phyloP scores from a whole-genome alignment of 2,113 vertebrate genomes.

The Stercorarius parasiticus region DNA sequence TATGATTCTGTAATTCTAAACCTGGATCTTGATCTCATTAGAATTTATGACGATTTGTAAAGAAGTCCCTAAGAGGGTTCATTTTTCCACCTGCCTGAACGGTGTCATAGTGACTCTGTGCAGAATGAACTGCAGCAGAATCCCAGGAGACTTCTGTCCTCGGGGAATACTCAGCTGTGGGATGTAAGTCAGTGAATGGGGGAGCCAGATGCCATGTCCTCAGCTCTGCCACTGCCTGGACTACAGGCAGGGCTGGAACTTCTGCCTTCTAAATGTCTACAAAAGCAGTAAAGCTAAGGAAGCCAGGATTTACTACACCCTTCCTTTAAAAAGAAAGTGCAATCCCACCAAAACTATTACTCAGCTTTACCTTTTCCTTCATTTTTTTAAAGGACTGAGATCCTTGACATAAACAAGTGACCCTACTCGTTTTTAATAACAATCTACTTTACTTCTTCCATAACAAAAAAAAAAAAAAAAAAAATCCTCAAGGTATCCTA shows the following conservation, averaged over 20 bases:
- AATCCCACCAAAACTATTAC: not conserved
- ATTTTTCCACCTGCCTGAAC: not conserved
- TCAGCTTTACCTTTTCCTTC: not conserved
- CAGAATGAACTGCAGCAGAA: not conserved
- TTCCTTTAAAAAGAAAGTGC: not conserved
- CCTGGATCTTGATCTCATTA: not conserved
- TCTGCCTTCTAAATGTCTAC: not conserved
- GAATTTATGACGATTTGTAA: not conserved
- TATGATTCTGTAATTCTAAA: not conserved
- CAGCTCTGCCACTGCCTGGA: not conserved
- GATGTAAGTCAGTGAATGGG: accelerated
- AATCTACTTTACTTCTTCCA: not conserved
- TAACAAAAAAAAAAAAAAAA: not conserved
- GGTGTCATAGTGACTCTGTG: not conserved
- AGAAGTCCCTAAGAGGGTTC: not conserved
- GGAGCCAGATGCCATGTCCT: not conserved
- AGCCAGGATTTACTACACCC: not conserved
- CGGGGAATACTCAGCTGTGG: not conserved
- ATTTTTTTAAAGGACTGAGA: not conserved
- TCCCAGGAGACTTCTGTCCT: not conserved
- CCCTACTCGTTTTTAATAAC: not conserved
- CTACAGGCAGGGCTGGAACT: not conserved
- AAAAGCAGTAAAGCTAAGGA: not conserved
- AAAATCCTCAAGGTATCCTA: not conserved
- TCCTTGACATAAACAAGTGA: not conserved